Percentiles rank a stretch among this genome's conserved stretches.
phyloP scores from a whole-genome alignment of 2,888 invertebrate genomes.

The Dorcus hopei region DNA sequence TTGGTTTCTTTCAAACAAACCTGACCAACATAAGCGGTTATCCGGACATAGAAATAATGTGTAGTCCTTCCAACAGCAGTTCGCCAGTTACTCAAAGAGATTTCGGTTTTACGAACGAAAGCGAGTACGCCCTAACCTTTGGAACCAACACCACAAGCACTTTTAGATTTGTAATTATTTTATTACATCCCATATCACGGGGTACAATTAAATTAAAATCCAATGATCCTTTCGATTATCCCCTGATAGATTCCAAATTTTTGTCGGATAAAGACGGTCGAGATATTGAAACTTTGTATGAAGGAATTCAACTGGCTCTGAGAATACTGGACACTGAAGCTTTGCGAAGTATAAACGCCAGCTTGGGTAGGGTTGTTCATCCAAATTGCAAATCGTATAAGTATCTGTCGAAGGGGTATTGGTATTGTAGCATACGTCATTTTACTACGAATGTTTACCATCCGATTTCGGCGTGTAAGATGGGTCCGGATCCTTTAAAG shows the following conservation, averaged over 20 bases:
- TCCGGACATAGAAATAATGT: conserved; percentile 22
- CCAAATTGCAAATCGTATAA: conserved; percentile 49
- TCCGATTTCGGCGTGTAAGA: conserved; percentile 53
- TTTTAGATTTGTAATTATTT: conserved; percentile 21
- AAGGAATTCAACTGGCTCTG: conserved; percentile 52
- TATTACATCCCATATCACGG: conserved; percentile 34
- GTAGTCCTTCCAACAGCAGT: conserved; percentile 15
- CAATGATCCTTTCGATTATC: conserved; percentile 34
- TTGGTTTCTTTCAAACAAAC: conserved; percentile 13
- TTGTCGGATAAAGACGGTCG: conserved; percentile 50
- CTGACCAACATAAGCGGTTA: conserved; percentile 6
- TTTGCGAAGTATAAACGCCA: conserved; percentile 58
- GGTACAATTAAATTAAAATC: conserved; percentile 34
- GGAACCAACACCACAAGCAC: conserved; percentile 18
- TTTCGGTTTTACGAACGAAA: conserved; percentile 16
- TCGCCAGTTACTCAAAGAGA: conserved; percentile 2
- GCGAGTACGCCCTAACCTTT: conserved; percentile 3
- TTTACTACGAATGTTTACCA: conserved; percentile 50
- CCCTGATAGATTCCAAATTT: conserved; percentile 32
- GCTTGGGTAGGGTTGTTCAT: conserved; percentile 52
- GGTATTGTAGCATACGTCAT: conserved; percentile 50
- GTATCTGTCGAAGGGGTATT: conserved; percentile 50
- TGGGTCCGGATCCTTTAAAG: conserved; percentile 51
- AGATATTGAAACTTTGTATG: conserved; percentile 61
- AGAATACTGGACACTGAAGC: conserved; percentile 50